These are phyloP conservation scores for Fukomys damarensis DNA, from an alignment of 2,113 vertebrate genomes.

Conservation along the genomic window DNA sequence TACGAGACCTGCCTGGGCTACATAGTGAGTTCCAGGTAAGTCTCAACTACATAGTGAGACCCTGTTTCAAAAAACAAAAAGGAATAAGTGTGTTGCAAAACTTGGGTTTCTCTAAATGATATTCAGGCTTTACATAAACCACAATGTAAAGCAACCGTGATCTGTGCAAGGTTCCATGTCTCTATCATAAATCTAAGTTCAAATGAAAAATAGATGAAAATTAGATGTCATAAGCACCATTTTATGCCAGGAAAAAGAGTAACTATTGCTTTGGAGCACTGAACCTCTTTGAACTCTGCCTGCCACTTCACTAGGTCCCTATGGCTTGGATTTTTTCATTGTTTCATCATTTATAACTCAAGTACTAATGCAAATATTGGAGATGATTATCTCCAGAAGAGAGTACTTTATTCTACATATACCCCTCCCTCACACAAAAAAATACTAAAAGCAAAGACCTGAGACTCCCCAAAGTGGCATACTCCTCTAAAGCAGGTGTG, in stretches of 20 bases:
- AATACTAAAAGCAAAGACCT: neutral
- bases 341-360: neutral
- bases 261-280: neutral
- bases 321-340: neutral
- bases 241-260: conserved; percentile 15
- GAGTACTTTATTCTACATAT: neutral
- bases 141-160: neutral
- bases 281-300: neutral
- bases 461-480: neutral
- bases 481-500: conserved; percentile 16
- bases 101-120: neutral
- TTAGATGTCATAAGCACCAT: neutral
- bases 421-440: neutral
- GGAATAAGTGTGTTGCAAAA: neutral
- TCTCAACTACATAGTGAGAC: no score
- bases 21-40: no score
- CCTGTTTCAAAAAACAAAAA: no score
- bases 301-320: neutral
- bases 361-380: neutral
- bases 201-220: neutral
- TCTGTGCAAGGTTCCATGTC: neutral
- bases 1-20: no score
- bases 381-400: neutral
- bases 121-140: neutral
- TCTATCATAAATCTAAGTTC: neutral